A percentile compares a stretch with the other conserved stretches of the same genome.
Conservation (phyloP, 2,888 invertebrate species). For the Bombyx huttoni region DNA sequence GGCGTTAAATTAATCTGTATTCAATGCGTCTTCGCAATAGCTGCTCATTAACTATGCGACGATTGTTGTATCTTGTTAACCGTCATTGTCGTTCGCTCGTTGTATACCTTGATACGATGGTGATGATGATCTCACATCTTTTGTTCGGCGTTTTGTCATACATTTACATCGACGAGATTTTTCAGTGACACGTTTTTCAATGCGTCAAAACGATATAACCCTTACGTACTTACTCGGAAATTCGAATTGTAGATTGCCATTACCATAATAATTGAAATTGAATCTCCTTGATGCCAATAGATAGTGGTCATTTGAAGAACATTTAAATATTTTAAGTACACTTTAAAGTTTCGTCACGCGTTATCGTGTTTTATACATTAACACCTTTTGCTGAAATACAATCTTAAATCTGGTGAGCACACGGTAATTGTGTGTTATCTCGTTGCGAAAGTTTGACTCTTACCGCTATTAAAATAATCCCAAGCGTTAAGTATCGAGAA, state of each 20-base stretch:
- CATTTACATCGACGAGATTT: background rate
- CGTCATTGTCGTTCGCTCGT: slow-evolving; percentile 41
- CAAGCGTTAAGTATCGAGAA: background rate
- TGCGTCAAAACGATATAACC: too few species aligned
- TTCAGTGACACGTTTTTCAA: background rate
- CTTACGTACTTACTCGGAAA: too few species aligned
- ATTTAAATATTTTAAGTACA: slow-evolving; percentile 8
- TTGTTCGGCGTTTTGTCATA: slow-evolving; percentile 2
- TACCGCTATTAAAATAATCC: background rate
- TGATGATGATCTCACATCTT: background rate
- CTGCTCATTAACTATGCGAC: slow-evolving; percentile 50
- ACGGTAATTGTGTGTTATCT: background rate
- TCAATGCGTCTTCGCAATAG: slow-evolving; percentile 32
- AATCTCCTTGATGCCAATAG: background rate
- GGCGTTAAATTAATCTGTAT: slow-evolving; percentile 57
- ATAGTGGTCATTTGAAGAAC: slow-evolving; percentile 8
- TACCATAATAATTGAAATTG: background rate
- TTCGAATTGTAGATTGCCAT: too few species aligned
- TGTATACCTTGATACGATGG: slow-evolving; percentile 8
- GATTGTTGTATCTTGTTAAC: slow-evolving; percentile 36
- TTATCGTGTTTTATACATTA: slow-evolving; percentile 19
- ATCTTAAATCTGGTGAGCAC: background rate
- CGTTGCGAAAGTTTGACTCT: background rate
- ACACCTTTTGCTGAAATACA: slow-evolving; percentile 8
- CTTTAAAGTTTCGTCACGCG: slow-evolving; percentile 11